Evolutionary conservation across 2,888 invertebrate species (phyloP).

Genomic region (Autographa gamma): DNA sequence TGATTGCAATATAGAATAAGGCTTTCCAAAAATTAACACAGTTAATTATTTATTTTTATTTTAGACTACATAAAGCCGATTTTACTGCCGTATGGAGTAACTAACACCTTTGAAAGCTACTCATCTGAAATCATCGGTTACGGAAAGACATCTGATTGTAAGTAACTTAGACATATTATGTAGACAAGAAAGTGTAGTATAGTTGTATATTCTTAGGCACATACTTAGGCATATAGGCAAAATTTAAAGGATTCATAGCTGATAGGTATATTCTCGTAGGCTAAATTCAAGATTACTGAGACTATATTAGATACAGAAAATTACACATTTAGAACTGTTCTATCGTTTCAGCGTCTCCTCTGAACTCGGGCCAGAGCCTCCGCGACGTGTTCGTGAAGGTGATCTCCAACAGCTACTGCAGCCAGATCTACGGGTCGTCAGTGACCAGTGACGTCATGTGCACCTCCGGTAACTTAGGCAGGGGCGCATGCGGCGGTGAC

Average conservation of each 20-base stretch:
- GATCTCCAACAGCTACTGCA: background rate
- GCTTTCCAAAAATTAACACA: background rate
- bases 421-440: background rate
- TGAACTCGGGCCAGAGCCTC: background rate
- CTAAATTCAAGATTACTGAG: too few species aligned
- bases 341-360: background rate
- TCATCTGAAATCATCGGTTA: constrained; percentile 34
- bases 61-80: constrained; percentile 19
- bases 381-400: background rate
- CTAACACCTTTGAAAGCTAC: constrained; percentile 27
- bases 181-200: background rate
- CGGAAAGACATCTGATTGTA: constrained; percentile 27
- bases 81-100: constrained; percentile 24
- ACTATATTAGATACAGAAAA: too few species aligned
- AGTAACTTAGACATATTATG: background rate
- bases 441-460: background rate
- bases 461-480: background rate
- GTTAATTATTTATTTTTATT: background rate
- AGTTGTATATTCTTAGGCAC: too few species aligned
- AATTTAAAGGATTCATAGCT: too few species aligned
- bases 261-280: too few species aligned
- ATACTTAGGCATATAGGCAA: too few species aligned
- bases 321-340: background rate
- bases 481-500: background rate
- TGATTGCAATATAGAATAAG: too few species aligned